Base-by-base conservation (phyloP, 2,113 vertebrate species). In the Tetrao urogallus region DNA sequence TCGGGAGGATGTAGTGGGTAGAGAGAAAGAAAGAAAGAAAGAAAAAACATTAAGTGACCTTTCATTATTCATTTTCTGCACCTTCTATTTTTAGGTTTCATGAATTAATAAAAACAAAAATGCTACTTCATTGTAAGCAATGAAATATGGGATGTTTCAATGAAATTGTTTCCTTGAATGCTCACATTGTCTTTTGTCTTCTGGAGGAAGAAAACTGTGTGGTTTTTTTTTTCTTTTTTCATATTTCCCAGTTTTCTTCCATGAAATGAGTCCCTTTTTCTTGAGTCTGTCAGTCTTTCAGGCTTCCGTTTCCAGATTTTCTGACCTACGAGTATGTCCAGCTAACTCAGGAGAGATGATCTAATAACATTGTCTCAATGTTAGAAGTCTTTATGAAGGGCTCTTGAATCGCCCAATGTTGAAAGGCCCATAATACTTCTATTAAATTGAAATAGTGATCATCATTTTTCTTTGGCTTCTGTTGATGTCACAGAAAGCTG, bases 51-150 rank as follows among this genome's bases (percentile, higher is more conserved):
- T 40, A 67, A 54, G 10, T 0, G 1, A 48, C 5, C 16, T 83
- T 52, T 57, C 24, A 45, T 43, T 86, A 36, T 32, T 58, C 1
- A 12, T 56, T 84, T 84, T 78, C 24, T 84, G 4, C 76, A 4
- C 21, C 11, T 73, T 82, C 48, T 42, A 38, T 36, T 78, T 81
- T 84, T 91, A 60, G 7, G 2, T 91, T 87, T 94, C n/a, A 63
- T 66, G 24, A 67, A 12, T 58, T 91, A 81, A 43, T 16, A 61
- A 77, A 92, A 70, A 30, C 22, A 78, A 71, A 65, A 74, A 20
- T 30, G 7, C 38, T 73, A 4, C 5, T 13, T 64, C 60, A 76
- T 16, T 61, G 11, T 83, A 48, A 80, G 38, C 10, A 69, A 25
- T 28, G 30, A 69, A 50, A 66, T 63, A 11, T 45, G 34, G 2